Evolutionary conservation across 2,113 vertebrate species (phyloP), one percentile per base, ranked within the genome.

Genomic region (Myrmecobius fasciatus): DNA sequence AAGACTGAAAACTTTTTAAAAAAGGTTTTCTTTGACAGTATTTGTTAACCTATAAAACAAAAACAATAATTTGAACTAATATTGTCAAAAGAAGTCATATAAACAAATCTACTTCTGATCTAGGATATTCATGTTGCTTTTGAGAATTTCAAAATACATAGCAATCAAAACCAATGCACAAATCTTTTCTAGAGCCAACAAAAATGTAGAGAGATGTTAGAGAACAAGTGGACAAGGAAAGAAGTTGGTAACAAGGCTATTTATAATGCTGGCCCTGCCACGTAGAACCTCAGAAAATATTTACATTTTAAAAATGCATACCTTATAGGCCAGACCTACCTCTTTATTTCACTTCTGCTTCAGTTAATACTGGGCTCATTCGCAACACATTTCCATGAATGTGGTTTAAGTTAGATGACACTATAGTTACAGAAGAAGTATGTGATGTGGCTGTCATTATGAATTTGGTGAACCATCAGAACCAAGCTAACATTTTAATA

Each of bases 111-210:
- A 53, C 4, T 95, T 11, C 89, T 93, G 2, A 22, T 56, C 51
- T 92, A 91, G 52, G 2, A 88, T 2, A 47, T 91, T 94, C 24
- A 83, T 93, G 95, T 93, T 95, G 9, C 54, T 96, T 89, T 89
- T 90, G 52, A 25, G 49, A 47, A 89, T 89, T 94, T 93, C 10
- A 53, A 91, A 91, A 96, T 94, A 93, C 22, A 91, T 89, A 75
- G 93, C 88, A 89, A 95, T 22, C 7, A 24, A 95, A 56, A 94
- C 49, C 25, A 94, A 93, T 8, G 1, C 25, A 52, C 25, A 91
- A 83, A 83, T 83, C 14, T 43, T 83, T 83, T 83, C 36, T 43
- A 43, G n/a, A 83, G 67, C n/a, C n/a, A 83, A 25, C 17, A 83
- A 22, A 22, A 83, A n/a, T 43, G 36, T 20, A 83, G n/a, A 83